A percentile compares a stretch with the other conserved stretches of the same genome.
These are phyloP conservation scores for Euphonia xanthogaster DNA, from an alignment of 2,797 vertebrate genomes.

Conservation along the genomic window DNA sequence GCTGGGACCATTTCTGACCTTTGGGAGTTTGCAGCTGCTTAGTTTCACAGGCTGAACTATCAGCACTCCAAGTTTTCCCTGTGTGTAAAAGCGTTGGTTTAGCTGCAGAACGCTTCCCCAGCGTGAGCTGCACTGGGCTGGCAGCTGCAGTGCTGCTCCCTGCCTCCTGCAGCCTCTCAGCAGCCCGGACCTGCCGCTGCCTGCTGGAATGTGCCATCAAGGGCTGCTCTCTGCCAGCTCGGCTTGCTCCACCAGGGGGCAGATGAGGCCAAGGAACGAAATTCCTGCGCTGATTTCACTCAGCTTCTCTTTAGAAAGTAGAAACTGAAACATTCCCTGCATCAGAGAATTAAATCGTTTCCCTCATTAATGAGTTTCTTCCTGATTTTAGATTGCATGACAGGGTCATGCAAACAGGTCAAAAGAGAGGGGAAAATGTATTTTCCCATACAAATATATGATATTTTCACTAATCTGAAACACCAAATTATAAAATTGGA, in stretches of 20 bases:
- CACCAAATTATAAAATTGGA: neutral
- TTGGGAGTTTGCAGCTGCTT: neutral
- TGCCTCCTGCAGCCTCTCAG: neutral
- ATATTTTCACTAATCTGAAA: neutral
- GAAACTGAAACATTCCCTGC: neutral
- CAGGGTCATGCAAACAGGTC: too few species aligned
- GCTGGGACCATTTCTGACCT: neutral
- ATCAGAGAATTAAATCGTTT: neutral
- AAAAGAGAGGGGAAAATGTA: neutral
- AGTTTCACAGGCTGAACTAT: neutral
- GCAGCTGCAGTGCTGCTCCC: neutral
- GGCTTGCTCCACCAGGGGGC: slow-evolving; percentile 31
- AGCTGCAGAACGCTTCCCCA: neutral
- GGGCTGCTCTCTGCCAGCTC: neutral
- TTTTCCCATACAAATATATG: neutral
- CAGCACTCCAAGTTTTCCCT: neutral
- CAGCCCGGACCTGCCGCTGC: neutral
- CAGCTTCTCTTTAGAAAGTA: neutral
- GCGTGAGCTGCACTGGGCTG: neutral
- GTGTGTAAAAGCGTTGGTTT: neutral
- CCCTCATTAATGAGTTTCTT: neutral
- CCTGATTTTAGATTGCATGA: neutral
- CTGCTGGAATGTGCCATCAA: fast-evolving
- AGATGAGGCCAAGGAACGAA: neutral
- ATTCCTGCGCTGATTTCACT: fast-evolving